Evolutionary conservation across 2,888 invertebrate species (phyloP).

Genomic region (Epirrhoe tristata): DNA sequence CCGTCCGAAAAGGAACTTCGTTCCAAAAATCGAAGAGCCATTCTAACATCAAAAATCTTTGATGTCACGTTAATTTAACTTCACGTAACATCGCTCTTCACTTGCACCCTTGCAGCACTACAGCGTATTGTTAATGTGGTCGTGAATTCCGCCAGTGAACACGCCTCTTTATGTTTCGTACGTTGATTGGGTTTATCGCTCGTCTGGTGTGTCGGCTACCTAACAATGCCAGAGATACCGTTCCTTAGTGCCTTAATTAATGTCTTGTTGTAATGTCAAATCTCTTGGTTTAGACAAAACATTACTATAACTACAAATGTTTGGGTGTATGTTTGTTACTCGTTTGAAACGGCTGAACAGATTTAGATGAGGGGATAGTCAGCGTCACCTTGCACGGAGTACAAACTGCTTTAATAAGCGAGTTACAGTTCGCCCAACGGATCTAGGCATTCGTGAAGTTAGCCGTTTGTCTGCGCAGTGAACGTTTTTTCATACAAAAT

Average conservation of each 20-base stretch:
- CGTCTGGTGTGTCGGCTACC: constrained; percentile 47
- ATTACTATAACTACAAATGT: constrained; percentile 1
- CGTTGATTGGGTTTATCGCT: constrained; percentile 76
- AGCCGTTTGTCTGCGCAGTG: too few species aligned
- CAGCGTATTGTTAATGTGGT: constrained; percentile 70
- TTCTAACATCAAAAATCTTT: too few species aligned
- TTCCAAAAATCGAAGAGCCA: too few species aligned
- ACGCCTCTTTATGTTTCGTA: constrained; percentile 75
- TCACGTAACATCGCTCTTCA: constrained; percentile 19
- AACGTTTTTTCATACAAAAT: too few species aligned
- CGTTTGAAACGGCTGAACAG: too few species aligned
- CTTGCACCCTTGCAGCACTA: constrained; percentile 52
- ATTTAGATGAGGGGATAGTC: too few species aligned
- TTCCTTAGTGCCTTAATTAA: constrained; percentile 38
- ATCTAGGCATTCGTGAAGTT: too few species aligned
- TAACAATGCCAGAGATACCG: constrained; percentile 41
- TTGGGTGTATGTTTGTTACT: constrained; percentile 1
- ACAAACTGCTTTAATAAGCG: too few species aligned
- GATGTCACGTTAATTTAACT: too few species aligned
- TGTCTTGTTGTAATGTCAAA: constrained; percentile 41
- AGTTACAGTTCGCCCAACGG: too few species aligned
- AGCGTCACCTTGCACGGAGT: too few species aligned
- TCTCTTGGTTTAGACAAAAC: constrained; percentile 37
- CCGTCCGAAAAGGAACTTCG: too few species aligned
- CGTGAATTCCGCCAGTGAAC: constrained; percentile 65